Conservation (phyloP, 2,113 vertebrate genomes). For the Scophthalmus maximus region DNA sequence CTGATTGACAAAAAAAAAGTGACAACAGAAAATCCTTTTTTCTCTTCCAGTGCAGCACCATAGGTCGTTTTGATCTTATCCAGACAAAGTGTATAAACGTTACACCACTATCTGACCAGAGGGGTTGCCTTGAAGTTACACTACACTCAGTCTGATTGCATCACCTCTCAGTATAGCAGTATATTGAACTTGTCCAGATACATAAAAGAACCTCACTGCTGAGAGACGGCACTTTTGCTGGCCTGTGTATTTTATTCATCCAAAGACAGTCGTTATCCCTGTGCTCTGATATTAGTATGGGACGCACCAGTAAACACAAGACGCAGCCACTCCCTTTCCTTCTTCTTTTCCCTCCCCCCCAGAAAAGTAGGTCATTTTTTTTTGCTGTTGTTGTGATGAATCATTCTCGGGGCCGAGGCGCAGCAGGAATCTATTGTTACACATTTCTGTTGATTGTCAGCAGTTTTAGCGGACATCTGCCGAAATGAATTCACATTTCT, state of each 20-base stretch:
- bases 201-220: constrained; percentile 48
- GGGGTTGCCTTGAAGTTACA: constrained; percentile 58
- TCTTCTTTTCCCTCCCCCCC: too few relatives aligned
- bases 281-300: constrained; percentile 35
- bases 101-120: constrained; percentile 49
- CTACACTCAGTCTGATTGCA: constrained; percentile 61
- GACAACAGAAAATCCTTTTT: too few relatives aligned
- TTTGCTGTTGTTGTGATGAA: constrained; percentile 29
- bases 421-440: constrained; percentile 50
- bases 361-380: background rate
- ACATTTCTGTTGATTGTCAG: constrained; percentile 48
- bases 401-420: constrained; percentile 47
- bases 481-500: constrained; percentile 49
- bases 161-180: constrained; percentile 62
- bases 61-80: constrained; percentile 30
- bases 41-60: constrained; percentile 8
- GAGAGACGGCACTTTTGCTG: constrained; percentile 18
- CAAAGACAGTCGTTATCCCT: constrained; percentile 42
- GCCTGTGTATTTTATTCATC: constrained; percentile 28
- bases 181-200: constrained; percentile 58
- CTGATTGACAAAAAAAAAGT: background rate
- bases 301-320: constrained; percentile 17
- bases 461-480: constrained; percentile 43
- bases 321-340: background rate
- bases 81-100: constrained; percentile 34